Base-by-base conservation (phyloP, 2,113 vertebrate genomes). In the Poeciliopsis retropinna region DNA sequence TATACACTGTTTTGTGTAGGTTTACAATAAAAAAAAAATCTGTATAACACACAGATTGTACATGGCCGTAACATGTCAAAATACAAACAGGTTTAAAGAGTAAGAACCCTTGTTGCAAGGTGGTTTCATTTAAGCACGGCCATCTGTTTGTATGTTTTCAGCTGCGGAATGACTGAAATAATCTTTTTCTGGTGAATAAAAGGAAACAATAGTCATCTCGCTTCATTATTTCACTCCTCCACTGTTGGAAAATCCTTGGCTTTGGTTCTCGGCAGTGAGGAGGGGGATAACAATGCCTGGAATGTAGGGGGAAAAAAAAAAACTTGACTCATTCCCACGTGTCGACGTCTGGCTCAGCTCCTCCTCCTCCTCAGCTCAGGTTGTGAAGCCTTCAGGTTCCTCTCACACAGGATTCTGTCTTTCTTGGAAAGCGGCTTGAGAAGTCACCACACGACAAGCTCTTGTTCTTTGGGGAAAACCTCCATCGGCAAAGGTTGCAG, bases 251-350 rank as follows among this genome's bases (percentile, higher is more conserved):
- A 91, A 73, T 74, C 87, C 66, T 87, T 84, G 87, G 82, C 77
- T 73, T 72, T 28, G 0, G 63, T 75, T 82, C 41, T 54, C 62
- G 67, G 69, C 61, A 72, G 47, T 47, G 70, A 78, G 76, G 67
- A 89, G 85, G 75, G 85, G 64, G 81, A 73, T 87, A 92, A 91
- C 81, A 91, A 93, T 89, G 85, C 60, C 44, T 81, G 91, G 93
- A 94, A 94, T 94, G 86, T 89, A 84, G 31, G 37, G 75, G 80
- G 77, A 19, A 19, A 6, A 47, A 47, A 47, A 88, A 34, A 83
- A 76, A 72, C 85, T 80, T 83, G 79, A 92, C 86, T 90, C 90
- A 90, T 86, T 90, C 88, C 86, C 89, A 88, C 82, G 89, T 85
- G 89, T 88, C 90, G 89, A 75, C 73, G 71, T 78, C 80, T 54